phyloP scores from a whole-genome alignment of 2,797 vertebrate species.

The Chanos chanos region DNA sequence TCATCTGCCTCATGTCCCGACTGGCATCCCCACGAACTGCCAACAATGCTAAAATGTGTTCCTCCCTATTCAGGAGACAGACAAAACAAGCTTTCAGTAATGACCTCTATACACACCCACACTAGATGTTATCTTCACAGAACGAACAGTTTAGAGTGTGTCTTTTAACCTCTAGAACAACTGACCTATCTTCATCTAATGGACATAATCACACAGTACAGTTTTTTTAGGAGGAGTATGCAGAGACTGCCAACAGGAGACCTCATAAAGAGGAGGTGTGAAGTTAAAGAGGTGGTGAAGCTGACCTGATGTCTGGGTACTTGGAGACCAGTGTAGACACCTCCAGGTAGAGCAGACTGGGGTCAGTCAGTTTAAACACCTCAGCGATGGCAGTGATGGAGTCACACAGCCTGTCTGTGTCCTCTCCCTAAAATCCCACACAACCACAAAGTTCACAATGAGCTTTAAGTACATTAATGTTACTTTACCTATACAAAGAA shows the following conservation, averaged over 20 bases:
- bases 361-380: slow-evolving; percentile 96
- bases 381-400: slow-evolving; percentile 91
- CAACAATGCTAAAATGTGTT: slow-evolving; percentile 89
- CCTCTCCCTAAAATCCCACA: slow-evolving; percentile 66
- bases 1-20: slow-evolving; percentile 93
- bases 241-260: no score
- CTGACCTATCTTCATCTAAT: no score
- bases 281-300: not conserved
- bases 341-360: slow-evolving; percentile 91
- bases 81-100: not conserved
- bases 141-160: not conserved
- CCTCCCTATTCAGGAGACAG: slow-evolving; percentile 74
- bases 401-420: slow-evolving; percentile 82
- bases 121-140: not conserved
- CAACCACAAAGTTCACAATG: not conserved
- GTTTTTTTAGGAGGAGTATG: no score
- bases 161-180: no score
- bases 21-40: slow-evolving; percentile 89
- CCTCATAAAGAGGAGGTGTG: not conserved
- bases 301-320: slow-evolving; percentile 94
- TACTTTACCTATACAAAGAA: no score
- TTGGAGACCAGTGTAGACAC: slow-evolving; percentile 93
- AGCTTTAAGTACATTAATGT: no score
- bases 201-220: no score
- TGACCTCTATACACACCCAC: not conserved